Conservation (phyloP, 2,113 vertebrate species). For the Dicentrarchus labrax region DNA sequence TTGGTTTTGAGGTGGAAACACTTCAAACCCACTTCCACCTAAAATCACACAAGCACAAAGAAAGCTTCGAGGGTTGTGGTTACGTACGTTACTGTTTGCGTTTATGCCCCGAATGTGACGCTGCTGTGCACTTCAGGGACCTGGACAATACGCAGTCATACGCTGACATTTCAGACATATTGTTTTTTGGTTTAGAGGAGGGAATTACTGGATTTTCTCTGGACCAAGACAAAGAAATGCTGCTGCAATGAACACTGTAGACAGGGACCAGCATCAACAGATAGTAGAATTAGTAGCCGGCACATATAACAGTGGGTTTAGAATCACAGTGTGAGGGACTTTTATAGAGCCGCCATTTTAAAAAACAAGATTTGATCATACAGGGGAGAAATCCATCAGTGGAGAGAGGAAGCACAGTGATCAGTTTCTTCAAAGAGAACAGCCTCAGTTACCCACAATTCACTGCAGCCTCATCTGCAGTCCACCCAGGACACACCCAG, state of each 20-base stretch:
- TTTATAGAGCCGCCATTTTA: conserved; percentile 17
- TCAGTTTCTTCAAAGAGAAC: background rate
- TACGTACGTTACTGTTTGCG: background rate
- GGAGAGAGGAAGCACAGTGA: background rate
- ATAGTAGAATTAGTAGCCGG: background rate
- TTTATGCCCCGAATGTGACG: background rate
- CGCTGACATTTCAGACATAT: background rate
- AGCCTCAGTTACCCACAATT: background rate
- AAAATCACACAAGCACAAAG: conserved; percentile 7
- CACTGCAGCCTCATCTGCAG: background rate
- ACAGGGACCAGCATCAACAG: background rate
- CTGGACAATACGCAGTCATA: background rate
- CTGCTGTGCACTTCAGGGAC: background rate
- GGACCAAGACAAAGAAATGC: background rate
- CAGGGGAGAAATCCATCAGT: background rate
- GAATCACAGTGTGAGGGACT: background rate
- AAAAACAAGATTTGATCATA: conserved; percentile 4
- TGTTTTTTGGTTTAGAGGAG: background rate
- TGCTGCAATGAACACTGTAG: background rate
- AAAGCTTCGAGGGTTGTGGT: background rate
- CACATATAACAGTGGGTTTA: background rate
- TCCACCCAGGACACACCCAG: background rate
- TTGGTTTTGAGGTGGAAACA: background rate
- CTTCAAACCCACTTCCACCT: conserved; percentile 2
- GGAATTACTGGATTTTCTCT: background rate